Evolutionary conservation across 2,888 invertebrate genomes (phyloP).

Genomic region (Macrosiphum euphorbiae): DNA sequence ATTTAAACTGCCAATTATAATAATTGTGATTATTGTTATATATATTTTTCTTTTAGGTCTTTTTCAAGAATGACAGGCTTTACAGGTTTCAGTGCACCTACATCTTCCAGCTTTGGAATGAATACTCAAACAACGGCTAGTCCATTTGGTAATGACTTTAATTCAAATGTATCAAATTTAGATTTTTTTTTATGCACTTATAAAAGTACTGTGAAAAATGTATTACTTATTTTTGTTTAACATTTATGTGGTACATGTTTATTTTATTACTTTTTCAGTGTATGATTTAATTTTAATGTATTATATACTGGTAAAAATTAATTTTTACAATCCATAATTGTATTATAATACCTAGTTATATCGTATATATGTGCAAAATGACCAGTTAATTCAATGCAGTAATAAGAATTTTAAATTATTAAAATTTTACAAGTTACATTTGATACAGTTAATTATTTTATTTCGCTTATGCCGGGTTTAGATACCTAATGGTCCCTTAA

Average conservation of each 20-base stretch:
- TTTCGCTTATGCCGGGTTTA: background rate
- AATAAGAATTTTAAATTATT: background rate
- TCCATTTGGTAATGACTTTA: slow-evolving; percentile 47
- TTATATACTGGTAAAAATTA: background rate
- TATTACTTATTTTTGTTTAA: too few species aligned
- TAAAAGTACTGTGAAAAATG: too few species aligned
- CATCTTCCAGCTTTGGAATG: slow-evolving; percentile 39
- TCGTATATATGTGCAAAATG: background rate
- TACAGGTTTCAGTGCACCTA: slow-evolving; percentile 30
- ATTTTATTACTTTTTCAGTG: too few species aligned
- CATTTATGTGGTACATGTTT: too few species aligned
- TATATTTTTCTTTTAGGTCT: background rate
- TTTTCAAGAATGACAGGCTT: slow-evolving; percentile 52
- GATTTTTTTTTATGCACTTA: background rate
- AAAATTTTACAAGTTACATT: background rate
- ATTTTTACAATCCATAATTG: background rate
- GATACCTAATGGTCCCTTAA: too few species aligned
- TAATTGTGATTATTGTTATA: background rate
- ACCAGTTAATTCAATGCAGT: background rate
- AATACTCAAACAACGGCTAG: slow-evolving; percentile 50
- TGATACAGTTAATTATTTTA: background rate
- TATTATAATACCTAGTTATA: background rate
- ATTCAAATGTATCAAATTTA: background rate
- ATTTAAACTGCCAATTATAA: background rate
- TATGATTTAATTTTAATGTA: background rate